phyloP scores from a whole-genome alignment of 2,113 vertebrate species.

The Trachemys scripta region DNA sequence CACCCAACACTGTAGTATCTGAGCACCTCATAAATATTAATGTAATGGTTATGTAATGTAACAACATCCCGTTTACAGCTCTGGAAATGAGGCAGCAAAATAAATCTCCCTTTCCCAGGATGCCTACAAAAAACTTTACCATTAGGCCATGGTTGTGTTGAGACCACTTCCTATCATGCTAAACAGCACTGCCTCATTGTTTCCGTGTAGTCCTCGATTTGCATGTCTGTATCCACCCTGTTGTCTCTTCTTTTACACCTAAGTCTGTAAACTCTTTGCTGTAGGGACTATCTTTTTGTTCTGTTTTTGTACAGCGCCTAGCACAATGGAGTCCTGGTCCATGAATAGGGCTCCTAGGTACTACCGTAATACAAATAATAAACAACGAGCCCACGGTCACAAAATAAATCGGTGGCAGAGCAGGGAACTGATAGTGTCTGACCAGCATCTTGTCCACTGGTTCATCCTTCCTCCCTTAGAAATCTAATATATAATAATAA shows the following conservation, averaged over 20 bases:
- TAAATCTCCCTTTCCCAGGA: neutral
- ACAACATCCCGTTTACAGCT: neutral
- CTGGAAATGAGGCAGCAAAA: neutral
- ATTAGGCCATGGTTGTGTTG: neutral
- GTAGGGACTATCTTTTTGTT: neutral
- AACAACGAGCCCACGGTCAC: neutral
- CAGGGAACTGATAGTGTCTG: neutral
- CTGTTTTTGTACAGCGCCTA: neutral
- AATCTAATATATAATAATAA: neutral
- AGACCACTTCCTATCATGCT: neutral
- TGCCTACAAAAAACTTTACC: neutral
- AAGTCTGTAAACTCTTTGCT: neutral
- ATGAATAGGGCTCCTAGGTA: neutral
- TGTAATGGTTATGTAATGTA: neutral
- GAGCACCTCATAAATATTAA: neutral
- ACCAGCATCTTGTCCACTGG: neutral
- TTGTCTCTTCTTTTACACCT: neutral
- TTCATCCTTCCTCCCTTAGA: neutral
- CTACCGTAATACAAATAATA: neutral
- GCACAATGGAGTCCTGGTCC: neutral
- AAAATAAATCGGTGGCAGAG: neutral
- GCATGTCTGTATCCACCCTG: neutral
- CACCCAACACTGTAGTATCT: neutral
- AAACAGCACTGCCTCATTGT: neutral
- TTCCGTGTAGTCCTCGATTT: neutral